Percentiles rank a stretch among this genome's conserved stretches.
phyloP scores from a whole-genome alignment of 2,888 invertebrate genomes.

The Cheilosia scutellata region DNA sequence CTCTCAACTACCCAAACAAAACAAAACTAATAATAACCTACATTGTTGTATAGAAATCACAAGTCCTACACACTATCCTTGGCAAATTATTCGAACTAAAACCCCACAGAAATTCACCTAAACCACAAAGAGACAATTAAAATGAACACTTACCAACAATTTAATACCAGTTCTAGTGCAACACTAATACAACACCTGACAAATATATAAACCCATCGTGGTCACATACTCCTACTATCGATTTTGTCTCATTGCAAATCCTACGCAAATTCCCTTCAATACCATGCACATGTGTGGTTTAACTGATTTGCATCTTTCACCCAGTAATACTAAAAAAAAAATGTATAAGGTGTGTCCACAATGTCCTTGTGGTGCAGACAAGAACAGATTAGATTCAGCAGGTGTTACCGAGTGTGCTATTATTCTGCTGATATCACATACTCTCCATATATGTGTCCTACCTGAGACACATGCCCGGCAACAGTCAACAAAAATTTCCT shows the following conservation, averaged over 20 bases:
- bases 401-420: conserved; percentile 54
- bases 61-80: too few species aligned
- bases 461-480: conserved; percentile 33
- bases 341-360: conserved; percentile 33
- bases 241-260: conserved; percentile 9
- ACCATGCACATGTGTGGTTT: conserved; percentile 20
- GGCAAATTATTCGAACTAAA: too few species aligned
- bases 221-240: conserved; percentile 12
- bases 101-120: not conserved
- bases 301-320: conserved; percentile 52
- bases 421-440: conserved; percentile 2
- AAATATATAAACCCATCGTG: not conserved
- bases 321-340: not conserved
- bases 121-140: conserved; percentile 24
- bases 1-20: too few species aligned
- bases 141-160: conserved; percentile 10
- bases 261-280: not conserved
- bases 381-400: conserved; percentile 60
- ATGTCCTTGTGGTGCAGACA: conserved; percentile 55
- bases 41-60: too few species aligned
- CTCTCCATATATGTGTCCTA: not conserved
- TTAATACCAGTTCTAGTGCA: conserved; percentile 13
- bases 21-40: too few species aligned
- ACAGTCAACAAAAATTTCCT: conserved; percentile 14
- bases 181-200: conserved; percentile 30